Base-by-base conservation (phyloP, 2,113 vertebrate genomes). In the Gymnorhina tibicen region DNA sequence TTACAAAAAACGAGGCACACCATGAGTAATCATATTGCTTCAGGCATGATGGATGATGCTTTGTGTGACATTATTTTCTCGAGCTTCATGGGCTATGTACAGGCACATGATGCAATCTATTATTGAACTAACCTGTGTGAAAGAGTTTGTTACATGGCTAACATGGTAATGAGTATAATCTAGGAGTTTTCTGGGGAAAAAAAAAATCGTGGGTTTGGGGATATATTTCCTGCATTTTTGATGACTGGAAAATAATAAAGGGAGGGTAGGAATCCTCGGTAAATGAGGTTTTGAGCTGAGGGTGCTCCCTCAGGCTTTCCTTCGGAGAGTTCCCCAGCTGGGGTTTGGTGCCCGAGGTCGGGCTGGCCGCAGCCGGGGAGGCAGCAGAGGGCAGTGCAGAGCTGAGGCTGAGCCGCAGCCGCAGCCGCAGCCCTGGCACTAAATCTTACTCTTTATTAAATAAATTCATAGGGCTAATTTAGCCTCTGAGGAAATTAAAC, bases 331-430 rank as follows among this genome's bases (percentile, higher is more conserved):
- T 93, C 9, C 39, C 53, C 22, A 37, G 4, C 26, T 12, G 35
- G 28, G 74, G 33, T 32, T 81, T 6, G 70, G 42, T 49, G 42
- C 39, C 84, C 14, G 55, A 23, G 67, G 59, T 7, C 6, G 9
- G 50, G 35, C 53, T 28, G 55, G 35, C 37, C 27, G 2, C n/a
- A 19, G 9, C 9, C 20, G 12, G 21, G 41, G 10, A 37, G 82
- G 67, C 98, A 87, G 98, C 97, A 98, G 98, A 98, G 98, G 98
- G 98, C 98, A 98, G 92, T 97, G 95, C 95, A 89, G 98, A 98
- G 97, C 98, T 86, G 56, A 97, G 81, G n/a, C 97, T 98, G 97
- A 86, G 11, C 74, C 4, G 5, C 50, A 46, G 19, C 74, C 4
- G 5, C 50, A 46, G 19, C 47, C 70, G 53, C 72, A 42, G 79